Evolutionary conservation across 2,888 invertebrate species (phyloP).

Genomic region (Hyposoter dolosus): DNA sequence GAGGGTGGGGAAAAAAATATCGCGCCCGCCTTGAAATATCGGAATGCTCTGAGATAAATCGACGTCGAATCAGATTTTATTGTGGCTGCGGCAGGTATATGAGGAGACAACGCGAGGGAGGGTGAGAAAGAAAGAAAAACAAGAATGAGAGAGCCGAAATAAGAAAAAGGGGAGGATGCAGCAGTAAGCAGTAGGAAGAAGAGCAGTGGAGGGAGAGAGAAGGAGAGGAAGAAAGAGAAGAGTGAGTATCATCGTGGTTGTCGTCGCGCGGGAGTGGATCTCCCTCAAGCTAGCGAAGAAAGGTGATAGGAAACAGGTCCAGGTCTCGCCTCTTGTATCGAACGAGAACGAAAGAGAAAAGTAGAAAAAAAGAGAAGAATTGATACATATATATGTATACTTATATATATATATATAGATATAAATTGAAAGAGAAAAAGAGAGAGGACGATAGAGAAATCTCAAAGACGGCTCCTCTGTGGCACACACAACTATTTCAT

Average conservation of each 20-base stretch:
- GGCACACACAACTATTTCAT: slow-evolving; percentile 81
- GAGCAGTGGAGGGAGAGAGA: slow-evolving; percentile 63
- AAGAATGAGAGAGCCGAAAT: slow-evolving; percentile 36
- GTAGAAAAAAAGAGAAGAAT: slow-evolving; percentile 42
- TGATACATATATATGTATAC: slow-evolving; percentile 8
- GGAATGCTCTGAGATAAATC: slow-evolving; percentile 82
- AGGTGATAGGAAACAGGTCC: slow-evolving; percentile 84
- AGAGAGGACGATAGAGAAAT: slow-evolving; percentile 42
- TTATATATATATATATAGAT: background rate
- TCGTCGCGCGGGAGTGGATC: slow-evolving; percentile 64
- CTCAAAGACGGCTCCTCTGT: slow-evolving; percentile 41
- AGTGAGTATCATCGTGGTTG: slow-evolving; percentile 60
- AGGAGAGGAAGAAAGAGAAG: slow-evolving; percentile 64
- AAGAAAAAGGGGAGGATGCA: slow-evolving; percentile 53
- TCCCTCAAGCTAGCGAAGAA: slow-evolving; percentile 76
- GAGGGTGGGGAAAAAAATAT: slow-evolving; percentile 71
- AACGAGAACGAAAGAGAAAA: slow-evolving; percentile 28
- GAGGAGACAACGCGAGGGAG: slow-evolving; percentile 48
- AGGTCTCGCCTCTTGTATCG: slow-evolving; percentile 78
- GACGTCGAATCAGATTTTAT: slow-evolving; percentile 84
- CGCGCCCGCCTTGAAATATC: slow-evolving; percentile 76
- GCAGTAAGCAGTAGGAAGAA: slow-evolving; percentile 31
- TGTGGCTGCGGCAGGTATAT: slow-evolving; percentile 70
- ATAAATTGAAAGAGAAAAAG: slow-evolving; percentile 42
- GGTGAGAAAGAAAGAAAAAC: slow-evolving; percentile 53